phyloP scores from a whole-genome alignment of 2,113 vertebrate species.

The Takifugu bimaculatus region DNA sequence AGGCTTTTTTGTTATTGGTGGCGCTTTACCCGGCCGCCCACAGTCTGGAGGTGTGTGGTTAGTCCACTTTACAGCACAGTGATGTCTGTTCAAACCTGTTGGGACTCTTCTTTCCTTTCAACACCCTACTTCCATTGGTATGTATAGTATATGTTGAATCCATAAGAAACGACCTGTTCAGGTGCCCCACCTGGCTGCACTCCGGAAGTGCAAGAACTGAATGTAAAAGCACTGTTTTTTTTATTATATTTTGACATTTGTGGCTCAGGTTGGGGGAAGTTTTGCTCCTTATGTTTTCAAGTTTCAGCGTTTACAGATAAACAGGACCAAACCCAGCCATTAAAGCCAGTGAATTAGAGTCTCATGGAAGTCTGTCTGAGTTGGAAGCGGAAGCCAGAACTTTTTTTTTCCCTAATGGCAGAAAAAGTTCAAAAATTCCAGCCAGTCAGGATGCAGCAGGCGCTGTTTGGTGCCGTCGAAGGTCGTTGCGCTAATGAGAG shows the following conservation, averaged over 20 bases:
- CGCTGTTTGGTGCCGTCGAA: slow-evolving; percentile 22
- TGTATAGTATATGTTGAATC: slow-evolving; percentile 44
- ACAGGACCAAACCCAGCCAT: slow-evolving; percentile 22
- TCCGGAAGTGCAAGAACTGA: too few relatives aligned
- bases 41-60: slow-evolving; percentile 20
- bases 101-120: slow-evolving; percentile 55
- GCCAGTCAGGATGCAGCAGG: slow-evolving; percentile 7
- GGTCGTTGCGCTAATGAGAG: slow-evolving; percentile 33
- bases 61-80: slow-evolving; percentile 43
- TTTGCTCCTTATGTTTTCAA: slow-evolving; percentile 15
- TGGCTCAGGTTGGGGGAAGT: neutral
- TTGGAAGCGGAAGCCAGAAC: slow-evolving; percentile 8
- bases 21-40: slow-evolving; percentile 21
- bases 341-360: slow-evolving; percentile 9
- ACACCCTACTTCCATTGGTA: slow-evolving; percentile 60
- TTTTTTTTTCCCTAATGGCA: slow-evolving; percentile 1
- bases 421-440: slow-evolving; percentile 1
- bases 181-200: slow-evolving; percentile 7
- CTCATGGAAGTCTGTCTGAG: slow-evolving; percentile 9
- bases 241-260: slow-evolving; percentile 15
- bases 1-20: neutral
- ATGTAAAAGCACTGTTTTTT: slow-evolving; percentile 4
- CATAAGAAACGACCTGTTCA: neutral
- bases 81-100: slow-evolving; percentile 64
- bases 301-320: neutral